Evolutionary conservation across 2,888 invertebrate genomes (phyloP).

Genomic region (Lordiphosa andalusiaca): DNA sequence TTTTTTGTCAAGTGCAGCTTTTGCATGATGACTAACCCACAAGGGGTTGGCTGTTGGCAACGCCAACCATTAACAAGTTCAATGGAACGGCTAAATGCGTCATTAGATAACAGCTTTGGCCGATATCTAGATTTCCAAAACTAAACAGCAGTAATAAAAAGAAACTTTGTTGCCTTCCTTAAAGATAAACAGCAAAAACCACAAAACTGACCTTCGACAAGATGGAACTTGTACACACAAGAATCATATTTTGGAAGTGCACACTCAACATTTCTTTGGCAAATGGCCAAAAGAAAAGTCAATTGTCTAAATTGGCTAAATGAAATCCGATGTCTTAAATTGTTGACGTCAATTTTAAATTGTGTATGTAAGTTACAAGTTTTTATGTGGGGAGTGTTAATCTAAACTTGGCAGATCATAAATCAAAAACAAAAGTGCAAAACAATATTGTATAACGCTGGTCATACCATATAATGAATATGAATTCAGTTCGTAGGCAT

Average conservation of each 20-base stretch:
- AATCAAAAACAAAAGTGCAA: conserved; percentile 13
- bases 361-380: background rate
- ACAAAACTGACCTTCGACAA: conserved; percentile 61
- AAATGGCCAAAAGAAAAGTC: background rate
- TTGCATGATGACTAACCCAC: conserved; percentile 12
- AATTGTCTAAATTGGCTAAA: too few species aligned
- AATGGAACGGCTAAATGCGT: conserved; percentile 8
- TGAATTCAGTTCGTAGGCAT: background rate
- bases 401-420: conserved; percentile 6
- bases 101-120: conserved; percentile 9
- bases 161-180: conserved; percentile 1
- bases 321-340: conserved; percentile 24
- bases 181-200: conserved; percentile 25
- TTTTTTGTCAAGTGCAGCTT: conserved; percentile 22
- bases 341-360: conserved; percentile 20
- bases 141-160: too few species aligned
- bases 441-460: conserved; percentile 4
- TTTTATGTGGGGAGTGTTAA: too few species aligned
- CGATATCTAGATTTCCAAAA: conserved; percentile 1
- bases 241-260: conserved; percentile 19
- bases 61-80: conserved; percentile 36
- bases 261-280: conserved; percentile 1
- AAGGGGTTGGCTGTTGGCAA: conserved; percentile 19
- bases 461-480: conserved; percentile 1
- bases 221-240: conserved; percentile 9